These are phyloP conservation scores for Cheirogaleus major DNA, from an alignment of 2,797 vertebrate species.

Conservation along the genomic window DNA sequence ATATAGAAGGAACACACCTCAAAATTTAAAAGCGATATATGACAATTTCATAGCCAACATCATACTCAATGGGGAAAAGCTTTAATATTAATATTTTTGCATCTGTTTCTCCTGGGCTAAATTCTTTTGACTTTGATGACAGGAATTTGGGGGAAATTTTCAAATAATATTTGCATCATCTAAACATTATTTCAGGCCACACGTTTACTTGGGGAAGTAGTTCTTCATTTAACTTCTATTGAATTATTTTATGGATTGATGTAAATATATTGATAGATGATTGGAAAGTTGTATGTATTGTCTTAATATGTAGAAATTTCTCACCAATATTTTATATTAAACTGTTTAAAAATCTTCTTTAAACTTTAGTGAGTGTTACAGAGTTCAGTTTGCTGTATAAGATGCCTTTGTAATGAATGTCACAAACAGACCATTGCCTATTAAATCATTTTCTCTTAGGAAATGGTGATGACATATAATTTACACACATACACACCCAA, in stretches of 20 bases:
- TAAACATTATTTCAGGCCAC: neutral
- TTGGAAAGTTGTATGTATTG: neutral
- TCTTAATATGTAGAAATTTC: neutral
- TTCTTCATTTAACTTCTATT: neutral
- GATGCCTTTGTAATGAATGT: neutral
- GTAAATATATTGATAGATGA: neutral
- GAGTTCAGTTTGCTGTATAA: neutral
- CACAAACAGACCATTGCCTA: neutral
- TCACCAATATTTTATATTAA: neutral
- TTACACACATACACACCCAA: neutral
- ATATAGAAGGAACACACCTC: no score
- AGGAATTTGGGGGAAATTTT: neutral
- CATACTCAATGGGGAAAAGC: no score
- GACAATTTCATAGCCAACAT: no score
- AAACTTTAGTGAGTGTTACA: neutral
- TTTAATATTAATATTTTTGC: neutral
- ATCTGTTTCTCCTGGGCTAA: neutral
- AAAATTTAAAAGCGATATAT: no score
- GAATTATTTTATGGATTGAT: neutral
- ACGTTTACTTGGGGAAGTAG: neutral
- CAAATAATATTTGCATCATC: neutral
- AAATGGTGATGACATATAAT: neutral
- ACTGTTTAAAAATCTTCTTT: neutral
- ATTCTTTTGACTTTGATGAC: neutral
- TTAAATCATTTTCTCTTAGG: neutral